Base-by-base conservation (phyloP, 1,140 invertebrate species). In the Zophobas atratus region DNA sequence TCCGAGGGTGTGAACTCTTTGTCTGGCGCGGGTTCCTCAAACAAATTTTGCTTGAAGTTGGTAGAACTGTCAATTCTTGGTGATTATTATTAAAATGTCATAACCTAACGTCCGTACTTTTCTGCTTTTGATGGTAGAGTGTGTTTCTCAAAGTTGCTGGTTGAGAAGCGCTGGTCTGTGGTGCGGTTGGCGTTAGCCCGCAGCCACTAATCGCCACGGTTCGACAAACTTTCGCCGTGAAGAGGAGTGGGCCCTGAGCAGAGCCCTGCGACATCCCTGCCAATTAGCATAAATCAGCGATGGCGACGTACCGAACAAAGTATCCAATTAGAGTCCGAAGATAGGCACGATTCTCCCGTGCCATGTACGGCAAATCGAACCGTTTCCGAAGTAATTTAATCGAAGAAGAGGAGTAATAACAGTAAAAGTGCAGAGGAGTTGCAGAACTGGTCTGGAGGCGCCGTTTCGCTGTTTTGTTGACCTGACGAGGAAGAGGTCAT, bases 341-440 rank as follows among this genome's bases (percentile, higher is more conserved):
- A 46, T 39, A 36, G 33, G 20, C 55, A 57, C 55, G 56, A 60
- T 36, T 60, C 56, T 46, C 43, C 43, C 8, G 3, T 8, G 36
- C 56, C 56, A 60, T 60, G 32, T 60, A 36, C 35, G 56, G 56
- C 43, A 3, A 46, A 46, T 46, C 35, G 32, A 57, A 33, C 56
- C 38, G 33, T 60, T 60, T 38, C 6, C 4, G 43, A 46, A 8
- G 43, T 46, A 60, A 60, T 60, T 60, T 60, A 36, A 60, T 20
- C 56, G 32, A 8, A 46, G 56, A 60, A 60, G 56, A 60, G 38
- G 56, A 60, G 56, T 39, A 39, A 60, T 60, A 60, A 60, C 56
- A 60, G 56, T 60, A 60, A 60, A 60, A 60, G 56, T 60, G 56
- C 56, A 60, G 39, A 67, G 60, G 60, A 67, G 60, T 67, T 43